Evolutionary conservation across 2,888 invertebrate species (phyloP), one percentile per base, ranked within the genome.

Genomic region (Stenolophus ochropezus): DNA sequence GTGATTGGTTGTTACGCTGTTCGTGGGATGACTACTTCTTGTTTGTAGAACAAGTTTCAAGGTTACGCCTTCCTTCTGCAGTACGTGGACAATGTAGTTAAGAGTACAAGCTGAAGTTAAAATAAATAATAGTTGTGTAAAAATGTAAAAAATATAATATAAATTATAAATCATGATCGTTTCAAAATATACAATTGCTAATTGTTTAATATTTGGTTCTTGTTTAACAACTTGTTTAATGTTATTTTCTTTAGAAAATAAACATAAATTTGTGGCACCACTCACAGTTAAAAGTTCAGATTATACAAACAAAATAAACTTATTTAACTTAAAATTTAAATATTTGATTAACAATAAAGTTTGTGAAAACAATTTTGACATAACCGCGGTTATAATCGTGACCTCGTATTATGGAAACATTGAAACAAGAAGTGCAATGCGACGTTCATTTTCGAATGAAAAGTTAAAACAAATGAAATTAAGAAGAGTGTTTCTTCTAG

Each of bases 351-450:
- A 86, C 49, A 84, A 84, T 77, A 51, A 84, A 21, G 81, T 84
- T 61, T 87, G 87, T 82, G 73, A 83, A 74, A 82, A 83, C 49
- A 81, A 83, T 42, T 20, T n/a, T 27, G 76, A 84, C 73, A 83
- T 86, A n/a, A 83, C 86, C 61, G 88, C 87, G 1, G 83, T 92
- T 21, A 90, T 94, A 76, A 90, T 96, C 81, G 92, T 96, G 21
- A 96, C 96, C 11, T 96, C 96, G 0, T 95, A 95, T 88, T 94
- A 93, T 16, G 94, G 94, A 0, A 93, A 96, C 88, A 91, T 93
- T 27, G 92, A 93, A 84, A 87, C 93, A 42, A 91, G 96, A 83
- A 93, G 93, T 86, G 93, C 94, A 0, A 93, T 95, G 85, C 91
- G 96, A 71, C 90, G 92, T 85, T 93, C 94, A 0, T 93, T 95